Base-by-base conservation (phyloP, 1,140 invertebrate species). In the Saccostrea glomerata region DNA sequence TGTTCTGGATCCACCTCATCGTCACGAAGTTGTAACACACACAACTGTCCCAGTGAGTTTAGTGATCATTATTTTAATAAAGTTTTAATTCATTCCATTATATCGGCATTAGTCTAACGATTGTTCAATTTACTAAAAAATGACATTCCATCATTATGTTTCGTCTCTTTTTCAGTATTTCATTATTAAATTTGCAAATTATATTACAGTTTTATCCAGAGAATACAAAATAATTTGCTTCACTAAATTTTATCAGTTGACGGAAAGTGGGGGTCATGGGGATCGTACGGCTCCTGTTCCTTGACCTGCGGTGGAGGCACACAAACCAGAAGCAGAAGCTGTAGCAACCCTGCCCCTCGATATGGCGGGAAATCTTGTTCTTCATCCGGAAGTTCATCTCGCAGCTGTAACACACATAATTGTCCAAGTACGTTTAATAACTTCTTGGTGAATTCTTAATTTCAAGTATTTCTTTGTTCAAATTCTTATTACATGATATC, bases 301-400 rank as follows among this genome's bases (percentile, higher is more conserved):
- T 23, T 56, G 25, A 82, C 85, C 13, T 90, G 89, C 82, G 84
- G 55, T 5, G 87, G 77, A 17, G 84, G 73, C 55, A 88, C 54
- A 30, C 40, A 70, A 86, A 60, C 82, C 11, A n/a, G 89, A 73
- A 54, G 20, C 15, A 66, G 87, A 17, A 36, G 23, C 2, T 90
- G 89, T 84, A 87, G 36, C 23, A 89, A 87, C 54, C 88, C 88
- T 15, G 60, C 84, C 23, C 85, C 88, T 0, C n/a, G 3, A 7
- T 84, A 84, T 55, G 3, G 13, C 4, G 82, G 82, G 25, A 25
- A n/a, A 12, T 5, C 4, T 55, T 84, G 82, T 30, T n/a, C 12
- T 23, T 47, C 54, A 23, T 55, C 82, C 1, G 13, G 47, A 12
- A n/a, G 13, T 2, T 55, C 47, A 55, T 55, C 40, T 25, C n/a